phyloP scores from a whole-genome alignment of 2,113 vertebrate genomes.

The Uria lomvia region DNA sequence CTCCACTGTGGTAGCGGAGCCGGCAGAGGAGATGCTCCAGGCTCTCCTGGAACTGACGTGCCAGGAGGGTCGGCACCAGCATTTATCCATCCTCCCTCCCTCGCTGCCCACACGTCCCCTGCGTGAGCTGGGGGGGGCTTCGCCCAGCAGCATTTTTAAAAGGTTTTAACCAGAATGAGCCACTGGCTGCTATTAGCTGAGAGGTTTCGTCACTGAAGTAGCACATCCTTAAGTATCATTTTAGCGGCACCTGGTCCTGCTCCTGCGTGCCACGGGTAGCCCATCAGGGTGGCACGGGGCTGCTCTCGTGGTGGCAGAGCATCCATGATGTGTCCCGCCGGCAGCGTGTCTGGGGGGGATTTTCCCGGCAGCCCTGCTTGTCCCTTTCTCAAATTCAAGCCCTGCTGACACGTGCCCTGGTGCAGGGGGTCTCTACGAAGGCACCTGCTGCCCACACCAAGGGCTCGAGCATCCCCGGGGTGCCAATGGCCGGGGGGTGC shows the following conservation, averaged over 20 bases:
- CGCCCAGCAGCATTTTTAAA: background rate
- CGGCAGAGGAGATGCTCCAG: background rate
- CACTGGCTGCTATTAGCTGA: rapidly evolving
- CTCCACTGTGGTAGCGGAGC: background rate
- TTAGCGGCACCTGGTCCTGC: background rate
- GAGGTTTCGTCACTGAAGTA: background rate
- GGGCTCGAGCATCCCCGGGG: background rate
- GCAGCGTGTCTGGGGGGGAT: background rate
- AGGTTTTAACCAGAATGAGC: background rate
- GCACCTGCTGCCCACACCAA: rapidly evolving
- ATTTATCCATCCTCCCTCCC: background rate
- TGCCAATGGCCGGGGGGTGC: rapidly evolving
- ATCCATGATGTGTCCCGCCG: rapidly evolving
- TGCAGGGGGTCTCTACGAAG: rapidly evolving
- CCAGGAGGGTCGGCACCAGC: background rate
- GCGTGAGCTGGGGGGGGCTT: background rate
- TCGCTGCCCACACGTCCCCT: background rate
- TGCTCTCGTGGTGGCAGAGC: background rate
- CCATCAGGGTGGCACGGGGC: rapidly evolving
- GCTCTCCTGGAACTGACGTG: rapidly evolving
- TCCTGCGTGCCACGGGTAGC: rapidly evolving
- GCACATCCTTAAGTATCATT: background rate
- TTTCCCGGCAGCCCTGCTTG: background rate
- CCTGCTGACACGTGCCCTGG: rapidly evolving
- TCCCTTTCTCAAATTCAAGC: background rate